Percentiles rank a stretch among this genome's conserved stretches.
phyloP scores from a whole-genome alignment of 2,797 vertebrate species.

The Prunella strophiata region DNA sequence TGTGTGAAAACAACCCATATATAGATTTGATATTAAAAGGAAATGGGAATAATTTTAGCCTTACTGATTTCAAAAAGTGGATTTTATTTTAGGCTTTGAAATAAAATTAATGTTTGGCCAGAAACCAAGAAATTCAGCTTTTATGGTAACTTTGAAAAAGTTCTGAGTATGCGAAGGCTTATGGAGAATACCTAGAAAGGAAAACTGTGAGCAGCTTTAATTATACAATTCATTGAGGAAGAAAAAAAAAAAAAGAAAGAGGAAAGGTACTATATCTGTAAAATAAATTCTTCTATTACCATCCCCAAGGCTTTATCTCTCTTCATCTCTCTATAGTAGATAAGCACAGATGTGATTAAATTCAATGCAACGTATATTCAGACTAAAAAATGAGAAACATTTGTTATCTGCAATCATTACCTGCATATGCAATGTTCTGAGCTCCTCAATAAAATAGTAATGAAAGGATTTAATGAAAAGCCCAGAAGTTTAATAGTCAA shows the following conservation, averaged over 20 bases:
- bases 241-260: background rate
- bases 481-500: background rate
- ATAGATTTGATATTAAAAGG: background rate
- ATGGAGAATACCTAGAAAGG: background rate
- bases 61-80: background rate
- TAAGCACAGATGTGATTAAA: background rate
- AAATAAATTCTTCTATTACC: background rate
- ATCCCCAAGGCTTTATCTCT: background rate
- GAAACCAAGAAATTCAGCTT: slow-evolving; percentile 14
- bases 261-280: background rate
- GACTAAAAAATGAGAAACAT: background rate
- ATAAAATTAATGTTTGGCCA: slow-evolving; percentile 35
- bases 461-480: background rate
- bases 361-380: background rate
- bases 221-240: background rate
- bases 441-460: background rate
- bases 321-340: background rate
- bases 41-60: slow-evolving; percentile 13
- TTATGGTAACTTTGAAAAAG: background rate
- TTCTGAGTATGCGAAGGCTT: background rate
- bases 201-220: background rate
- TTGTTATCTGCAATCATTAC: background rate
- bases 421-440: background rate
- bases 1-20: slow-evolving; percentile 2
- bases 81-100: slow-evolving; percentile 32